Conservation (phyloP, 2,113 vertebrate species). For the Pyxicephalus adspersus region DNA sequence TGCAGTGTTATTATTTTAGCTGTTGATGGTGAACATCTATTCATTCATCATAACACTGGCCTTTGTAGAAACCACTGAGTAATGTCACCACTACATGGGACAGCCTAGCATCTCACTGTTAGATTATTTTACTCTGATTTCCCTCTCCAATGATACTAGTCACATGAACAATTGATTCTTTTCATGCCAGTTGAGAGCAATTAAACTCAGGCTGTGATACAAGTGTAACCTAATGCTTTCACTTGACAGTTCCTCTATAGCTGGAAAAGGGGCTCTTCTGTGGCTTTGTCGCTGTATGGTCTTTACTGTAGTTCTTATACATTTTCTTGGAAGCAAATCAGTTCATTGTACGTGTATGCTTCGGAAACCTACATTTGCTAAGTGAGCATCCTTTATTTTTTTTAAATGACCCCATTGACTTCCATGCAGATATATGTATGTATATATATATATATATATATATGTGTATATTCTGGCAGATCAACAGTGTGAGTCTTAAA, state of each 20-base stretch:
- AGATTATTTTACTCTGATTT: not conserved
- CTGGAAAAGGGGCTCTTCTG: not conserved
- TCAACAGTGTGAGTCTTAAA: too few relatives aligned
- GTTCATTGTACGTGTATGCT: too few relatives aligned
- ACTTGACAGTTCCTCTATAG: conserved; percentile 32
- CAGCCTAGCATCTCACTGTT: conserved; percentile 8
- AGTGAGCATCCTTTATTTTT: too few relatives aligned
- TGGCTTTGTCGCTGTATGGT: too few relatives aligned
- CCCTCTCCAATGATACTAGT: not conserved
- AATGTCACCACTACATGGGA: conserved; percentile 24
- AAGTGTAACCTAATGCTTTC: conserved; percentile 69
- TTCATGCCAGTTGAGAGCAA: conserved; percentile 75
- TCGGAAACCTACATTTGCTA: too few relatives aligned
- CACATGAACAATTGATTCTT: conserved; percentile 71
- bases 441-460: too few relatives aligned
- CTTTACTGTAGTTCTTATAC: too few relatives aligned
- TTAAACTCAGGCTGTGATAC: conserved; percentile 74
- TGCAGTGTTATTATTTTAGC: not conserved
- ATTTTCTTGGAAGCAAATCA: too few relatives aligned
- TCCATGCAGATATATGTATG: too few relatives aligned
- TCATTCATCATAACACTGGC: conserved; percentile 2
- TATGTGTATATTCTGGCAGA: too few relatives aligned
- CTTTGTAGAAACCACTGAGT: not conserved
- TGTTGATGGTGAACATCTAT: not conserved
- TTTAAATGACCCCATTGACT: too few relatives aligned